A percentile compares a stretch with the other conserved stretches of the same genome.
Conservation (phyloP, 2,888 invertebrate species). For the Netelia fuscicornis region DNA sequence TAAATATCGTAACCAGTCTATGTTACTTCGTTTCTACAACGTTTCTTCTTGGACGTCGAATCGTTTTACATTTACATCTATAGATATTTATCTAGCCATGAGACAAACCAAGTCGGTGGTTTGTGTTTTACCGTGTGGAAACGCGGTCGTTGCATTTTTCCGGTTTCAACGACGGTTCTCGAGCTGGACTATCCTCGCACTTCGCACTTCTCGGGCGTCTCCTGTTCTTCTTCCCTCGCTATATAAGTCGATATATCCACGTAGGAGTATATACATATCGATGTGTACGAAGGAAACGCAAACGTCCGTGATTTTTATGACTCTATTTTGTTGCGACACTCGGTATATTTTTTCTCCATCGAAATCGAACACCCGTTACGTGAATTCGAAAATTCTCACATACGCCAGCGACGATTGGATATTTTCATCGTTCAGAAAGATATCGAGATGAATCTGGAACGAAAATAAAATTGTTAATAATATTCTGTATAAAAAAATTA, state of each 20-base stretch:
- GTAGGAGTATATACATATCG: not conserved
- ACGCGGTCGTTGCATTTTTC: constrained; percentile 62
- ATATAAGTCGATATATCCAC: not conserved
- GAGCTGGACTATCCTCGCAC: constrained; percentile 29
- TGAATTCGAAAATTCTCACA: not conserved
- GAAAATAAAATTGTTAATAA: too few relatives aligned
- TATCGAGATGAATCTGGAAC: too few relatives aligned
- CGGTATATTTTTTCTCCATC: too few relatives aligned
- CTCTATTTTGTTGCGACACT: too few relatives aligned
- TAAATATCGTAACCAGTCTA: constrained; percentile 2
- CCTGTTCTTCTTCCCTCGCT: not conserved
- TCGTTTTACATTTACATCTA: too few relatives aligned
- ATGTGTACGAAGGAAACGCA: not conserved
- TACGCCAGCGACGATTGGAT: too few relatives aligned
- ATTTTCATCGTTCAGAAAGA: too few relatives aligned
- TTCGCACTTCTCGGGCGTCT: constrained; percentile 62
- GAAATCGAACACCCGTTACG: too few relatives aligned
- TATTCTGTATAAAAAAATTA: too few relatives aligned
- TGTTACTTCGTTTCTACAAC: not conserved
- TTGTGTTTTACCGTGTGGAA: constrained; percentile 33
- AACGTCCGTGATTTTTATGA: too few relatives aligned
- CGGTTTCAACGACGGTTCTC: constrained; percentile 54
- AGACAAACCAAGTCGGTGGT: constrained; percentile 9
- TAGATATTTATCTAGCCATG: too few relatives aligned
- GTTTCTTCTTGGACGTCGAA: not conserved